A percentile compares a stretch with the other conserved stretches of the same genome.
phyloP scores from a whole-genome alignment of 2,797 vertebrate species.

The Spea hammondii region DNA sequence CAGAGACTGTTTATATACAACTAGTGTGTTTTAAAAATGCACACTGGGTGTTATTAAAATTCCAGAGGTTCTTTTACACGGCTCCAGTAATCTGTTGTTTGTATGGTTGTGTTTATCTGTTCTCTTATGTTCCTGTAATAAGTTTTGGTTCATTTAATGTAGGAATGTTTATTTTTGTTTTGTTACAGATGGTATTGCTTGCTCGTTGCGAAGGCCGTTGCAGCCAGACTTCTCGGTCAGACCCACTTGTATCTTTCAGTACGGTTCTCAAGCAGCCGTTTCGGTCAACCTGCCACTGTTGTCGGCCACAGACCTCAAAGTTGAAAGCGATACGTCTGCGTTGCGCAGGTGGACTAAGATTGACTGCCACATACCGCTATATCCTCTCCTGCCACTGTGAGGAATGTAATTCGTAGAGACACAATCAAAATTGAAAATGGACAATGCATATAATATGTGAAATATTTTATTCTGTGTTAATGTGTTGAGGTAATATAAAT shows the following conservation, averaged over 20 bases:
- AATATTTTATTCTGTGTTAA: slow-evolving; percentile 39
- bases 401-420: slow-evolving; percentile 83
- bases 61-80: too few relatives aligned
- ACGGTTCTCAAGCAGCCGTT: slow-evolving; percentile 93
- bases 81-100: too few relatives aligned
- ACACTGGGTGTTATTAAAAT: too few relatives aligned
- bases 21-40: neutral
- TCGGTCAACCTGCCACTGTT: slow-evolving; percentile 91
- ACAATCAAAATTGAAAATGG: neutral
- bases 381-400: slow-evolving; percentile 96
- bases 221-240: slow-evolving; percentile 88
- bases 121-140: too few relatives aligned
- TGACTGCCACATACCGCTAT: slow-evolving; percentile 95
- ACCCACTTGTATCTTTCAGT: slow-evolving; percentile 94
- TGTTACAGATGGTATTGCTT: slow-evolving; percentile 87
- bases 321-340: slow-evolving; percentile 91
- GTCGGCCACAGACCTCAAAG: slow-evolving; percentile 94
- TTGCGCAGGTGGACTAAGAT: slow-evolving; percentile 85
- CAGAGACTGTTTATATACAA: neutral
- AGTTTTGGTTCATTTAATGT: too few relatives aligned
- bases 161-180: slow-evolving; percentile 8
- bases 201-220: slow-evolving; percentile 94
- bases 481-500: slow-evolving; percentile 20
- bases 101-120: too few relatives aligned
- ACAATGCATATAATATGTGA: slow-evolving; percentile 27